A percentile compares a stretch with the other conserved stretches of the same genome.
phyloP scores from a whole-genome alignment of 2,888 invertebrate genomes.

The Tromatobia lineatoria region DNA sequence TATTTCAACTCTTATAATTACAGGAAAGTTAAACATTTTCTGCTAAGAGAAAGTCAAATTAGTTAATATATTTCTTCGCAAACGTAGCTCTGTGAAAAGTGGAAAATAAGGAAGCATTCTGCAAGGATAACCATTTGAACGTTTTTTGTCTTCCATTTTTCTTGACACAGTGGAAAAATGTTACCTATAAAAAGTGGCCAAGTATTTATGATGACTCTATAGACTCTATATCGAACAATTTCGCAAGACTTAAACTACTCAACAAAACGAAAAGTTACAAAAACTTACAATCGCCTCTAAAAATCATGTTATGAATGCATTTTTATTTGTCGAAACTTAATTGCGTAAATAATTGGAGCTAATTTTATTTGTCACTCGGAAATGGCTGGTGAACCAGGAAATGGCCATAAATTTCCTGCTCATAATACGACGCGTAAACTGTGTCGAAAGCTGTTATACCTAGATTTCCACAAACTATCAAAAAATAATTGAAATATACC shows the following conservation, averaged over 20 bases:
- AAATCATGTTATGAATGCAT: neutral
- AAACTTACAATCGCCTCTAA: neutral
- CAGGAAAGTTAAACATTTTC: too few species aligned
- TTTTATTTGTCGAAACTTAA: neutral
- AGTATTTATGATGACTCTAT: conserved; percentile 7
- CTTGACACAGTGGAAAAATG: neutral
- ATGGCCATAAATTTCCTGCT: neutral
- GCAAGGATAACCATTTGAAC: too few species aligned
- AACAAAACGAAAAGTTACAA: neutral
- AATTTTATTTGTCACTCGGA: neutral
- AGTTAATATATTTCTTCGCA: too few species aligned
- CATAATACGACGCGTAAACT: neutral
- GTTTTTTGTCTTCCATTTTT: too few species aligned
- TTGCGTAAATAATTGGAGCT: neutral
- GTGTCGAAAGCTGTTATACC: neutral
- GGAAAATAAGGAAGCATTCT: too few species aligned
- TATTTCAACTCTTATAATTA: too few species aligned
- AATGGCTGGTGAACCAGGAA: neutral
- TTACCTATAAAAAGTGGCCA: neutral
- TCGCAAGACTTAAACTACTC: neutral
- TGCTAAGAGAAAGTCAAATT: too few species aligned
- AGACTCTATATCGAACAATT: neutral
- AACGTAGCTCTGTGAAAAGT: too few species aligned
- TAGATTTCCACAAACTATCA: neutral
- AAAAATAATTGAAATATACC: neutral